Conservation (phyloP, 2,113 vertebrate species). For the Dromas ardeola region DNA sequence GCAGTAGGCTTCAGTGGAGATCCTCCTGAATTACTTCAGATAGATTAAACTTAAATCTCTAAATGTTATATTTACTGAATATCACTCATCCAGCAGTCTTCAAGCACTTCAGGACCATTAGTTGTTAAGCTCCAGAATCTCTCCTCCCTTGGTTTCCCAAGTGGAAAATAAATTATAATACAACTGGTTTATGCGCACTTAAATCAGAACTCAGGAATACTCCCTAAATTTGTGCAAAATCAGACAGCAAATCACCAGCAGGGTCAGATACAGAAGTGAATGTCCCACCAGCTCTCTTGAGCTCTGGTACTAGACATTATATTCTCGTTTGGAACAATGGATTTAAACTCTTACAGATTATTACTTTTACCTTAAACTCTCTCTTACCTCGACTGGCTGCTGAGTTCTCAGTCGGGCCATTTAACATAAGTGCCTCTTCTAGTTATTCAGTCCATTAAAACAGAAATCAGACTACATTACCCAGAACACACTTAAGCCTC, state of each 20-base stretch:
- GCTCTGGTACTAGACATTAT: not conserved
- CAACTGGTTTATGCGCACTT: not conserved
- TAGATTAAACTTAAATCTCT: not conserved
- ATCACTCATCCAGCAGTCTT: not conserved
- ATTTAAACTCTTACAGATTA: not conserved
- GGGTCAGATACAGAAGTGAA: not conserved
- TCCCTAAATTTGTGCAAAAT: not conserved
- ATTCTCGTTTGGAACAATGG: not conserved
- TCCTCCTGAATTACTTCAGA: not conserved
- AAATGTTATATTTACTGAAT: not conserved
- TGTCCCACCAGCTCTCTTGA: not conserved
- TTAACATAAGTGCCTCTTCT: slow-evolving; percentile 42
- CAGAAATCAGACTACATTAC: slow-evolving; percentile 54
- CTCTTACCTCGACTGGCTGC: not conserved
- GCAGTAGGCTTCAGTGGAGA: not conserved
- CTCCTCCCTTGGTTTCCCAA: not conserved
- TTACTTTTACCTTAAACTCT: slow-evolving; percentile 20
- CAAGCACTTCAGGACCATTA: not conserved
- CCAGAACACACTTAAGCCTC: slow-evolving; percentile 46
- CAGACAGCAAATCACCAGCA: not conserved
- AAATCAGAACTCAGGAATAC: not conserved
- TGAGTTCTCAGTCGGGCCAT: not conserved
- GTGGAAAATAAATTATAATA: not conserved
- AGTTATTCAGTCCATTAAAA: slow-evolving; percentile 59
- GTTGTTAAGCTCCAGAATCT: not conserved